These are phyloP conservation scores for Drosophila fuyamai DNA, from an alignment of 1,140 invertebrate species.

Conservation along the genomic window DNA sequence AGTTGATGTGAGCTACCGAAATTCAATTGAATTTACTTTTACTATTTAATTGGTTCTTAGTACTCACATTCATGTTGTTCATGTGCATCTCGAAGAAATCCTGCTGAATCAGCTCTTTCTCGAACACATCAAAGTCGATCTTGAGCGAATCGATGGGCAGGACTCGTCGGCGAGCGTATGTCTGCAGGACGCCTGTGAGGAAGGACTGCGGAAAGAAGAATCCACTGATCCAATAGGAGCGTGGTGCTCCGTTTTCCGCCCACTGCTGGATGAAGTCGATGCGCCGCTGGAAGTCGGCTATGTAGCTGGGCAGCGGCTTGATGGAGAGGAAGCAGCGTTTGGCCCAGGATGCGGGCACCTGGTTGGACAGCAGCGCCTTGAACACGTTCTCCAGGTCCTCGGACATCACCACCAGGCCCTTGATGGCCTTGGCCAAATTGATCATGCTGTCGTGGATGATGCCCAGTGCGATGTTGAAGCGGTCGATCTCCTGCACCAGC, in stretches of 20 bases:
- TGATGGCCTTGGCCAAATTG: slow-evolving; percentile 93
- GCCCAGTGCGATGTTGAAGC: slow-evolving; percentile 91
- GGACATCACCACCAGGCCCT: slow-evolving; percentile 95
- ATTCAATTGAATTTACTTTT: too few relatives aligned
- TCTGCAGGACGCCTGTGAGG: slow-evolving; percentile 94
- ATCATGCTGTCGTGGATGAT: slow-evolving; percentile 90
- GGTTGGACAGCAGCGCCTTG: slow-evolving; percentile 90
- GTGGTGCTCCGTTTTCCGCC: slow-evolving; percentile 89
- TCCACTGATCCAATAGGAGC: slow-evolving; percentile 95
- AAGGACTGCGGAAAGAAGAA: slow-evolving; percentile 97
- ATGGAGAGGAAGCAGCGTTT: slow-evolving; percentile 93
- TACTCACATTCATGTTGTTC: slow-evolving; percentile 61
- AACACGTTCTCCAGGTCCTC: slow-evolving; percentile 93
- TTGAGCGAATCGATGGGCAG: slow-evolving; percentile 94
- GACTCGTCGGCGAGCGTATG: slow-evolving; percentile 92
- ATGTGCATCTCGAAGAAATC: slow-evolving; percentile 87
- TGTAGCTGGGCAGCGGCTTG: slow-evolving; percentile 93
- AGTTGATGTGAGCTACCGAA: too few relatives aligned
- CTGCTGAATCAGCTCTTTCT: slow-evolving; percentile 88
- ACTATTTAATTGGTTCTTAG: too few relatives aligned
- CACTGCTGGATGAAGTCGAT: slow-evolving; percentile 92
- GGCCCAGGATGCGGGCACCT: slow-evolving; percentile 93
- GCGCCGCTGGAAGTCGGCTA: slow-evolving; percentile 91
- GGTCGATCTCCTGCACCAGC: slow-evolving; percentile 93
- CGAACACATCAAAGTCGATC: slow-evolving; percentile 89